Evolutionary conservation across 1,140 invertebrate species (phyloP).

Genomic region (Anoplophora glabripennis): DNA sequence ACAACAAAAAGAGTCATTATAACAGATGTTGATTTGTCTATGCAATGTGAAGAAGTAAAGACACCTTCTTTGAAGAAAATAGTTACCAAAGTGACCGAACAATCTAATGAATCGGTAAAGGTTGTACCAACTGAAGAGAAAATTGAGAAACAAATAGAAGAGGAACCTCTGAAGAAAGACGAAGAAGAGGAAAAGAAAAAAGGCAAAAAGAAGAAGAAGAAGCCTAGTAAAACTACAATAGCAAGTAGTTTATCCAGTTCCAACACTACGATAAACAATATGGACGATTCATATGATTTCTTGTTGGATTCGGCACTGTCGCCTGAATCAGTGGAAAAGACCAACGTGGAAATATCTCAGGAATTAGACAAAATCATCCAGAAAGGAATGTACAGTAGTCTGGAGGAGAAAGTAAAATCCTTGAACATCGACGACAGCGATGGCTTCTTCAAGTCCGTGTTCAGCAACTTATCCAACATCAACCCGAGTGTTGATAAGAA

Average conservation of each 20-base stretch:
- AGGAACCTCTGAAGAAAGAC: constrained; percentile 7
- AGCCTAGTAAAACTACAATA: constrained; percentile 13
- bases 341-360: constrained; percentile 45
- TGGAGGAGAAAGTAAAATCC: constrained; percentile 43
- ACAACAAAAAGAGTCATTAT: constrained; percentile 40
- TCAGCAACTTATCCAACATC: constrained; percentile 8
- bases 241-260: constrained; percentile 18
- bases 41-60: constrained; percentile 18
- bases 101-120: neutral
- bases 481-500: constrained; percentile 7
- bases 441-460: constrained; percentile 40
- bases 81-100: constrained; percentile 12
- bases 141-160: constrained; percentile 1
- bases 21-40: constrained; percentile 35
- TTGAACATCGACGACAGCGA: constrained; percentile 39
- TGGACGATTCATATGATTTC: constrained; percentile 38
- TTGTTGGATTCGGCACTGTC: constrained; percentile 30
- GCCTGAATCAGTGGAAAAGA: constrained; percentile 37
- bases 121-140: constrained; percentile 3
- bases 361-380: constrained; percentile 47
- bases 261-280: constrained; percentile 13
- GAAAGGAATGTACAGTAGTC: constrained; percentile 42
- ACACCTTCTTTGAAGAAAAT: constrained; percentile 13
- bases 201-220: constrained; percentile 45
- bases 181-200: constrained; percentile 23